A percentile compares a stretch with the other conserved stretches of the same genome.
These are phyloP conservation scores for Heteromyza rotundicornis DNA, from an alignment of 2,888 invertebrate genomes.

Conservation along the genomic window DNA sequence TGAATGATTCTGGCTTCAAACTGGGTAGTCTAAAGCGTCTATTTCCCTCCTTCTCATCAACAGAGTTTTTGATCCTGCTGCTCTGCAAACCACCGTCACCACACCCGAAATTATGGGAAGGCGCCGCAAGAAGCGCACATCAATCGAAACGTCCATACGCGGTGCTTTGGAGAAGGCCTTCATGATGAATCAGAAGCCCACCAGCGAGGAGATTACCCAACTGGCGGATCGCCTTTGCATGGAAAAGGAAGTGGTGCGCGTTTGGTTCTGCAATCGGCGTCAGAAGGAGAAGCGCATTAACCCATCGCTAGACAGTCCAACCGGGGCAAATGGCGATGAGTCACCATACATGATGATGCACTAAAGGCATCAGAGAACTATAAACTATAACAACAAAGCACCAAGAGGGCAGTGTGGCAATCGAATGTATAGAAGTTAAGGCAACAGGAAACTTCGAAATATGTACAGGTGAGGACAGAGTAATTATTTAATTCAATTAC, in stretches of 20 bases:
- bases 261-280: conserved; percentile 95
- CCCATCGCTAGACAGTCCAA: conserved; percentile 79
- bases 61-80: conserved; percentile 60
- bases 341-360: conserved; percentile 59
- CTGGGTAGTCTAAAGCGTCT: not conserved
- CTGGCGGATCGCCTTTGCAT: conserved; percentile 92
- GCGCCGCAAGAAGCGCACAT: conserved; percentile 94
- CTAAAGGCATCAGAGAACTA: conserved; percentile 28
- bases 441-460: conserved; percentile 13
- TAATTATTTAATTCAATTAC: not conserved
- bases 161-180: conserved; percentile 96
- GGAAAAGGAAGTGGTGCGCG: conserved; percentile 95
- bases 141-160: conserved; percentile 92
- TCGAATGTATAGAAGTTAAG: conserved; percentile 31
- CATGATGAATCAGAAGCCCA: conserved; percentile 93
- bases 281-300: conserved; percentile 97
- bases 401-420: conserved; percentile 41
- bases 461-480: conserved; percentile 29
- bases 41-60: not conserved
- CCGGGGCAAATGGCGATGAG: conserved; percentile 65
- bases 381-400: not conserved
- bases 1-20: too few relatives aligned
- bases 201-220: conserved; percentile 93
- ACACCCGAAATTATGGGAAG: conserved; percentile 90
- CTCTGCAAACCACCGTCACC: conserved; percentile 75